These are phyloP conservation scores for Dynastes hyllus DNA, from an alignment of 2,888 invertebrate species.

Conservation along the genomic window DNA sequence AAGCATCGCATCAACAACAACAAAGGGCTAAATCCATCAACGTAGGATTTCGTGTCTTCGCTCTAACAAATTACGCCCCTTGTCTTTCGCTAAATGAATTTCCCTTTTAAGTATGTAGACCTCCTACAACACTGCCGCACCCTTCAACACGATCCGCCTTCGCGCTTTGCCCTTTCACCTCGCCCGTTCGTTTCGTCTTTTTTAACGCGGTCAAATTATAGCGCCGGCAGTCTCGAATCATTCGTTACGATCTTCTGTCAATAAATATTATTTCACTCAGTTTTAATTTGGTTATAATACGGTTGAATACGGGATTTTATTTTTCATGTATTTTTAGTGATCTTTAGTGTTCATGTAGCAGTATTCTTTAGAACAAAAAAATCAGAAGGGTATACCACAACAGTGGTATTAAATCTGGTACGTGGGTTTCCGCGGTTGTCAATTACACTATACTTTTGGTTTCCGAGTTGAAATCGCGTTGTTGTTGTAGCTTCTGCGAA, in stretches of 20 bases:
- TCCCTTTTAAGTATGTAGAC: conserved; percentile 18
- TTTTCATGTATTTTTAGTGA: too few relatives aligned
- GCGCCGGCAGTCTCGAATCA: conserved; percentile 1
- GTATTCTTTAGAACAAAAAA: too few relatives aligned
- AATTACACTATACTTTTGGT: too few relatives aligned
- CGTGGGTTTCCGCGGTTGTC: too few relatives aligned
- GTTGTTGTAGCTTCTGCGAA: too few relatives aligned
- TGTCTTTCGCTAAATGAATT: conserved; percentile 39
- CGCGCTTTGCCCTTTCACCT: conserved; percentile 8
- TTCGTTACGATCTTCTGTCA: conserved; percentile 37
- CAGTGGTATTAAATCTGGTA: too few relatives aligned
- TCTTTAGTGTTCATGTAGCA: too few relatives aligned
- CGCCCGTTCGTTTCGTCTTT: not conserved
- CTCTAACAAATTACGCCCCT: conserved; percentile 35
- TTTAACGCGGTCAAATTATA: not conserved
- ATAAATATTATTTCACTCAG: conserved; percentile 44
- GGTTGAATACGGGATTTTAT: not conserved
- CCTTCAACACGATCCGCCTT: not conserved
- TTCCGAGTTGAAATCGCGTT: too few relatives aligned
- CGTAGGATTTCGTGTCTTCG: conserved; percentile 22
- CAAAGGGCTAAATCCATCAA: conserved; percentile 30
- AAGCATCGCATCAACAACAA: conserved; percentile 6
- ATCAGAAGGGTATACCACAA: too few relatives aligned
- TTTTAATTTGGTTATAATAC: conserved; percentile 43
- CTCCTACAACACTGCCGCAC: not conserved